These are phyloP conservation scores for Lasaia peninsularis DNA, from an alignment of 1,140 invertebrate species.

Conservation along the genomic window DNA sequence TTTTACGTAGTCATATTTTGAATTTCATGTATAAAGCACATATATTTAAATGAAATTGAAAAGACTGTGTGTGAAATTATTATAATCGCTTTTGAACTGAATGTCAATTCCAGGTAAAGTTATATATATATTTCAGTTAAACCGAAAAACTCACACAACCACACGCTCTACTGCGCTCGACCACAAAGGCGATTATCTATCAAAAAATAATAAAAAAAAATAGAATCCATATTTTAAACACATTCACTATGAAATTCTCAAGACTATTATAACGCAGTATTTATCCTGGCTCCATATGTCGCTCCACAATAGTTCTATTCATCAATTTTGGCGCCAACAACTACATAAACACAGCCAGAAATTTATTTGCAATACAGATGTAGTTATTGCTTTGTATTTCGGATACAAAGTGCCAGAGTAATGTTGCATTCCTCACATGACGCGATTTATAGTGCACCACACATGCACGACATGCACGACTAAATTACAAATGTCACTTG, in stretches of 20 bases:
- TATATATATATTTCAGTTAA: too few relatives aligned
- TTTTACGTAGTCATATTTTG: too few relatives aligned
- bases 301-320: conserved; percentile 8
- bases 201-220: too few relatives aligned
- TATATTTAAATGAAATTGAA: too few relatives aligned
- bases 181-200: too few relatives aligned
- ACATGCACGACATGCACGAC: conserved; percentile 15
- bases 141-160: too few relatives aligned
- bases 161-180: too few relatives aligned
- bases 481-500: conserved; percentile 30
- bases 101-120: too few relatives aligned
- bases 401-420: conserved; percentile 20
- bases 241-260: neutral
- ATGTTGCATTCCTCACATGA: conserved; percentile 26
- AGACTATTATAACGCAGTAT: neutral
- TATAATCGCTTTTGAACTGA: too few relatives aligned
- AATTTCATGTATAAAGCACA: too few relatives aligned
- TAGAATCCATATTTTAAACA: too few relatives aligned
- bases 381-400: conserved; percentile 16
- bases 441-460: conserved; percentile 26
- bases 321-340: conserved; percentile 8
- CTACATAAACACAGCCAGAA: conserved; percentile 11
- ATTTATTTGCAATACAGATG: conserved; percentile 12
- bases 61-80: too few relatives aligned
- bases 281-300: neutral